Evolutionary conservation across 64 coral and sea anemone species (phyloP).

Genomic region (Astreopora myriophthalma): DNA sequence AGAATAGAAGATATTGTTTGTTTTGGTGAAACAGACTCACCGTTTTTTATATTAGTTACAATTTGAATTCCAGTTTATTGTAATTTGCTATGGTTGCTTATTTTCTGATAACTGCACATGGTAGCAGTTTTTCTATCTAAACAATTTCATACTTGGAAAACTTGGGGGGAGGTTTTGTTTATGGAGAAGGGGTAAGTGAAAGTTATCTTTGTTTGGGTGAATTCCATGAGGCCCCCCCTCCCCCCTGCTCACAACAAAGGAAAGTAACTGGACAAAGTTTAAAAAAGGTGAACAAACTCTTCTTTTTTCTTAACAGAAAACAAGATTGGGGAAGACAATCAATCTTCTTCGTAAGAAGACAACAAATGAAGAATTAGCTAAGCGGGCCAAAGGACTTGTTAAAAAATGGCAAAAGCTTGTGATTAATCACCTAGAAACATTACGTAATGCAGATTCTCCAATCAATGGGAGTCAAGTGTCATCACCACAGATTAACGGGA

Average conservation of each 20-base stretch:
- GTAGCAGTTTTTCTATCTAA: too few relatives aligned
- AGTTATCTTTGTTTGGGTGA: too few relatives aligned
- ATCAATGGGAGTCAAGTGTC: slow-evolving; percentile 82
- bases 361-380: slow-evolving; percentile 87
- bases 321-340: slow-evolving; percentile 96
- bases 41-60: not conserved
- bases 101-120: too few relatives aligned
- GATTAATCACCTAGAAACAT: slow-evolving; percentile 91
- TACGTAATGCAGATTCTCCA: slow-evolving; percentile 86
- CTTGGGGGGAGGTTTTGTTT: too few relatives aligned
- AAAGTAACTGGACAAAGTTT: too few relatives aligned
- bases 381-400: slow-evolving; percentile 93
- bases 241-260: too few relatives aligned
- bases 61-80: not conserved
- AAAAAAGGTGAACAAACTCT: too few relatives aligned
- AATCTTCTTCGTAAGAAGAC: slow-evolving; percentile 98
- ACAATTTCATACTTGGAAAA: too few relatives aligned
- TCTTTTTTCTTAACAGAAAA: slow-evolving; percentile 77
- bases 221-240: too few relatives aligned
- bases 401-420: slow-evolving; percentile 98
- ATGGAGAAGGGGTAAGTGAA: too few relatives aligned
- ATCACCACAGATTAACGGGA: slow-evolving; percentile 93
- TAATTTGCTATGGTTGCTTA: not conserved
- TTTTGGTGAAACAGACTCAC: not conserved
- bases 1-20: not conserved